A percentile compares a stretch with the other conserved stretches of the same genome.
Evolutionary conservation across 2,888 invertebrate genomes (phyloP).

Genomic region (Bugulina stolonifera): DNA sequence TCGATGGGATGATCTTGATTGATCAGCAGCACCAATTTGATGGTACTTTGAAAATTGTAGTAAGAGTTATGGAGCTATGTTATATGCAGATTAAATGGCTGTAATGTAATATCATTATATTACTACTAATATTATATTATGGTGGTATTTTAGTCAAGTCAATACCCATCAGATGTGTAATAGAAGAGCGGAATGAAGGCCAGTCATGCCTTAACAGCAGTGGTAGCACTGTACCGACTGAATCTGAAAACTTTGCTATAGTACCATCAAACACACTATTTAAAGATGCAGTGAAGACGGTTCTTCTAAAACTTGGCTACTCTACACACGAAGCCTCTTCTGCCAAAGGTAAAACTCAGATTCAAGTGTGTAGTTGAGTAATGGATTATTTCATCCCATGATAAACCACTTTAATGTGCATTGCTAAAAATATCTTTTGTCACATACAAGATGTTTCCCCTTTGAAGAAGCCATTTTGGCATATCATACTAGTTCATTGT

Average conservation of each 20-base stretch:
- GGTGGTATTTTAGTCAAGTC: conserved; percentile 72
- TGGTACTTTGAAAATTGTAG: no score
- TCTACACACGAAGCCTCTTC: conserved; percentile 56
- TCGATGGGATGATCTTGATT: no score
- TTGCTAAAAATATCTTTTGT: background rate
- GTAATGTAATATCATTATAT: background rate
- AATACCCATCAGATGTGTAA: conserved; percentile 88
- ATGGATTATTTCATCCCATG: background rate
- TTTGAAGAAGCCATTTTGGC: background rate
- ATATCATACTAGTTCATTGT: no score
- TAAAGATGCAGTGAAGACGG: conserved; percentile 81
- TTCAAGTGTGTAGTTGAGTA: background rate
- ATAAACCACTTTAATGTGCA: background rate
- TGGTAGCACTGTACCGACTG: conserved; percentile 56
- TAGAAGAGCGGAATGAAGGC: conserved; percentile 59
- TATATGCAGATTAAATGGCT: background rate
- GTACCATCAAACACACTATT: conserved; percentile 85
- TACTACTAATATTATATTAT: no score
- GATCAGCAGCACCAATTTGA: no score
- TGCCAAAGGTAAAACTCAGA: conserved; percentile 53
- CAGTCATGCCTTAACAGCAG: conserved; percentile 33
- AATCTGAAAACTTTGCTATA: conserved; percentile 92
- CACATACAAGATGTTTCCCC: background rate
- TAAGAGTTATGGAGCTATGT: no score
- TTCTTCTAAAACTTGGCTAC: conserved; percentile 83